Base-by-base conservation (phyloP, 1,140 invertebrate species). In the Lethocerus indicus region DNA sequence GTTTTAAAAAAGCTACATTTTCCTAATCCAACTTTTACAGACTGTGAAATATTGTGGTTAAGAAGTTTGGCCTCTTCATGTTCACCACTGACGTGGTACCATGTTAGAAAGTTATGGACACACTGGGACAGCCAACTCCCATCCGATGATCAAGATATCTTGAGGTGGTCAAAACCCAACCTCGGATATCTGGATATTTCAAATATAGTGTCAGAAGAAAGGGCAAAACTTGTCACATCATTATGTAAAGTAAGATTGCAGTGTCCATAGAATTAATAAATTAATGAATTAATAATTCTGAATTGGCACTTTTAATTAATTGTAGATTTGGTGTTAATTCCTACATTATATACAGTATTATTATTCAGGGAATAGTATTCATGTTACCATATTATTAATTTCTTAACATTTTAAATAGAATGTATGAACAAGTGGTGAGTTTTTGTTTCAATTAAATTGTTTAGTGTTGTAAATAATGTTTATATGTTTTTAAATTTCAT, bases 1-100 rank as follows among this genome's bases (percentile, higher is more conserved):
- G 9, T 9, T 9, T 9, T 32, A 9, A 9, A 21, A 6, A 16
- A 39, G 36, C 36, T 21, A 39, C 16, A 21, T 39, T 39, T 39
- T 36, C 14, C 20, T 36, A 16, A 36, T 36, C n/a, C 20, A 24
- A 12, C 26, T 24, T 12, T 23, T 23, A 14, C 21, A 44, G 42
- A 44, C n/a, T 9, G 21, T 44, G 42, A 44, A 44, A 44, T 44
- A 4, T 1, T 4, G 18, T 44, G 42, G 42, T 20, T 44, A n/a
- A 24, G 25, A 28, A 28, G 29, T 13, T 28, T 27, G 25, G 23
- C 14, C 3, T 9, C 7, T 7, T 14, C 4, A 3, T 20, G 26
- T n/a, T 28, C 27, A 44, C n/a, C 23, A 6, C 16, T 44, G 14
- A 44, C 12, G n/a, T n/a, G 25, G 23, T n/a, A 28, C 6, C 42